A percentile compares a stretch with the other conserved stretches of the same genome.
phyloP scores from a whole-genome alignment of 2,888 invertebrate species.

The Petrolisthes cinctipes region DNA sequence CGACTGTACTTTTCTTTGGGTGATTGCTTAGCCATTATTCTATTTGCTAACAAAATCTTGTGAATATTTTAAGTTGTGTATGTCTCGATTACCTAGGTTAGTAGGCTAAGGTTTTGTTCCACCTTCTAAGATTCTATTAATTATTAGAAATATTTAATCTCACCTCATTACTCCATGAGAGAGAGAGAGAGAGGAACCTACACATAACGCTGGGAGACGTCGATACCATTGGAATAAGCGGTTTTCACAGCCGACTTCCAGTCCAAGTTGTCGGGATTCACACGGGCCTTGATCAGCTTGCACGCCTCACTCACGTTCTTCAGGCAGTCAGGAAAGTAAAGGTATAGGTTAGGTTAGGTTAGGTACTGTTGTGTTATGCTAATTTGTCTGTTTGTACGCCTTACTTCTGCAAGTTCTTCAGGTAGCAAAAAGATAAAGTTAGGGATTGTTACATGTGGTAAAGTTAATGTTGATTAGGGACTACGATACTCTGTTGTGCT shows the following conservation, averaged over 20 bases:
- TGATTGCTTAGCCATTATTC: not conserved
- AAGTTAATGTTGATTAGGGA: too few relatives aligned
- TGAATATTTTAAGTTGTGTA: not conserved
- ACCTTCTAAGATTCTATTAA: too few relatives aligned
- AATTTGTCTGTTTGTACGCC: not conserved
- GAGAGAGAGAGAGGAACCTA: not conserved
- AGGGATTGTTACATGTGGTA: too few relatives aligned
- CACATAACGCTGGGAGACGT: slow-evolving; percentile 46
- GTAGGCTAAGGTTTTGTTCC: too few relatives aligned
- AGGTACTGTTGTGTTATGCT: not conserved
- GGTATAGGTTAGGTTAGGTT: not conserved
- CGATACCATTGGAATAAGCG: slow-evolving; percentile 40
- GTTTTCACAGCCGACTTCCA: slow-evolving; percentile 22
- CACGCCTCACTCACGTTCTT: slow-evolving; percentile 38
- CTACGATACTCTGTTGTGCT: too few relatives aligned
- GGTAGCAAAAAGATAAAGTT: not conserved
- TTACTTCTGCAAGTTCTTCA: not conserved
- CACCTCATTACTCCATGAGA: not conserved
- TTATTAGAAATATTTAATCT: not conserved
- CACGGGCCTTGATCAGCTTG: slow-evolving; percentile 24
- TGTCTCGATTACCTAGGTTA: too few relatives aligned
- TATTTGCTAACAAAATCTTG: too few relatives aligned
- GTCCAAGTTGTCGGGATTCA: slow-evolving; percentile 9
- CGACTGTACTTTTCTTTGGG: not conserved
- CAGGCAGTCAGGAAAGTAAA: not conserved